A percentile compares a stretch with the other conserved stretches of the same genome.
These are phyloP conservation scores for Phortica magna DNA, from an alignment of 2,888 invertebrate genomes.

Conservation along the genomic window DNA sequence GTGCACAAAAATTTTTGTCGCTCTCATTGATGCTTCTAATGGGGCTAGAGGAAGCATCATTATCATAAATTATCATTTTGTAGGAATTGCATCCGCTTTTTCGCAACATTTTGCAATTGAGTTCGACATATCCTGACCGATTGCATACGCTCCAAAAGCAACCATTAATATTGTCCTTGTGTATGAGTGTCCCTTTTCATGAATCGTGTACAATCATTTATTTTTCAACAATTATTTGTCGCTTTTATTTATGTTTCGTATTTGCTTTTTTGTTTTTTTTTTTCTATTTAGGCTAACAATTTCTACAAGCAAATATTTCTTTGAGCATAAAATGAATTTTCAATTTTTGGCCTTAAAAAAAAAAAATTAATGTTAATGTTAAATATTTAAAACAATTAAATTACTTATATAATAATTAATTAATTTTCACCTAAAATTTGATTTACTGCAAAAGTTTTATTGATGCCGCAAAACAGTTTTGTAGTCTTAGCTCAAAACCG, in stretches of 20 bases:
- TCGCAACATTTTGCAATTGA: slow-evolving; percentile 52
- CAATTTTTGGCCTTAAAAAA: too few relatives aligned
- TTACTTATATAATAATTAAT: too few relatives aligned
- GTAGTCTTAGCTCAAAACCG: too few relatives aligned
- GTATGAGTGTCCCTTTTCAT: neutral
- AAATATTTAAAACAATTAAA: too few relatives aligned
- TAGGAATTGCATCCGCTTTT: slow-evolving; percentile 74
- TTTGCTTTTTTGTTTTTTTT: neutral
- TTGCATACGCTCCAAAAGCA: neutral
- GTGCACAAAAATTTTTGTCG: slow-evolving; percentile 56
- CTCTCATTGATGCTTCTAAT: slow-evolving; percentile 51
- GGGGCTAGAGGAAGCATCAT: slow-evolving; percentile 71
- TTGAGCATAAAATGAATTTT: too few relatives aligned
- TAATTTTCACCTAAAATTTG: too few relatives aligned
- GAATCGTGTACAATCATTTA: neutral
- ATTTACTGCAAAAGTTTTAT: too few relatives aligned
- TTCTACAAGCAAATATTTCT: too few relatives aligned
- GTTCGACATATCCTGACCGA: slow-evolving; percentile 28
- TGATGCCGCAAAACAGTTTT: too few relatives aligned
- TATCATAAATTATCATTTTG: slow-evolving; percentile 77
- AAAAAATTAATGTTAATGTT: too few relatives aligned
- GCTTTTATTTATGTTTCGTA: slow-evolving; percentile 2
- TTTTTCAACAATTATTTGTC: slow-evolving; percentile 3
- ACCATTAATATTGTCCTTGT: slow-evolving; percentile 1
- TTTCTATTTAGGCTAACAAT: neutral